These are phyloP conservation scores for Eurystomus gularis DNA, from an alignment of 2,113 vertebrate genomes.

Conservation along the genomic window DNA sequence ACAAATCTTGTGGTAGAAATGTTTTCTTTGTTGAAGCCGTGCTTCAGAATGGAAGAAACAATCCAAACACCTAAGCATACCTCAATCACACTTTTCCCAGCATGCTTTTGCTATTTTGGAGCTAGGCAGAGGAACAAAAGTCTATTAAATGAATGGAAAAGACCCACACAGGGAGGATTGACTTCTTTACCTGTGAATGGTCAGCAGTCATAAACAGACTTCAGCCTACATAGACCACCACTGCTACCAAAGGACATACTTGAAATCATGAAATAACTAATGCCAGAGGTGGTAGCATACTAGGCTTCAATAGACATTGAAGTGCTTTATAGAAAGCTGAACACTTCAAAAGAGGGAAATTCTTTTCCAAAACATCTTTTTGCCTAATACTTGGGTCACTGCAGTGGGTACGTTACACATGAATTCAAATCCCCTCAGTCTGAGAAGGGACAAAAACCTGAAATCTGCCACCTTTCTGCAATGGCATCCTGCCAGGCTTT, in stretches of 20 bases:
- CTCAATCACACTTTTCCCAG: not conserved
- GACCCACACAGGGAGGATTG: not conserved
- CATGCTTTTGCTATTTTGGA: not conserved
- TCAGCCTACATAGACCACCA: not conserved
- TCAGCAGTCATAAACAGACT: not conserved
- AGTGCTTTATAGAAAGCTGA: not conserved
- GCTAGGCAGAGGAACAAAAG: not conserved
- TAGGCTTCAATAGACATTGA: not conserved
- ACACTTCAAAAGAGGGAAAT: not conserved
- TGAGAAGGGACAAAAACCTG: not conserved
- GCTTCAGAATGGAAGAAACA: not conserved
- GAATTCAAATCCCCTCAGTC: not conserved
- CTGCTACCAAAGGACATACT: not conserved
- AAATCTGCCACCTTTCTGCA: not conserved
- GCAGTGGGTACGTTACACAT: not conserved
- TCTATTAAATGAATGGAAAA: not conserved
- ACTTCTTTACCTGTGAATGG: not conserved
- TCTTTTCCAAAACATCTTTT: constrained; percentile 9
- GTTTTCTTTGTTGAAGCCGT: not conserved
- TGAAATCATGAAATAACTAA: not conserved
- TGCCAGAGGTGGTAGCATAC: not conserved
- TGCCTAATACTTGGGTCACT: not conserved
- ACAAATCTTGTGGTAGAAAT: not conserved
- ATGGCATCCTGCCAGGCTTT: not conserved
- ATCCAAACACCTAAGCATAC: not conserved